Base-by-base conservation (phyloP, 2,797 vertebrate genomes). In the Cichlasoma orientale region DNA sequence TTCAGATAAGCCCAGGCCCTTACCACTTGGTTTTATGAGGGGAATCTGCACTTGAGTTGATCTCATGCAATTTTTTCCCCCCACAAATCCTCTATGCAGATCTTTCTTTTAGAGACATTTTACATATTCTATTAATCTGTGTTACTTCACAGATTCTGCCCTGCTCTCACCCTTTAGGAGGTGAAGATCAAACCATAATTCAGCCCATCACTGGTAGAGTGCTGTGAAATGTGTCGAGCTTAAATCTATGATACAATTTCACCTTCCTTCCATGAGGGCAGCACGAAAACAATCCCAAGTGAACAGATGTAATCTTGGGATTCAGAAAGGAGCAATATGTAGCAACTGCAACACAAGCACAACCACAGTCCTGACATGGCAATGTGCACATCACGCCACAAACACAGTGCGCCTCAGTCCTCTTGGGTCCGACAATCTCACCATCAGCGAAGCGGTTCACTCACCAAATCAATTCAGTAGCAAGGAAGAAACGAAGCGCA, bases 381-480 rank as follows among this genome's bases (percentile, higher is more conserved):
- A 74, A 72, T 29, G 77, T 58, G 76, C 76, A 69, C 55, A 58
- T 86, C 80, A 80, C 27, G 14, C 63, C 13, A 66, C 86, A 91
- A 89, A 90, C 86, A 78, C 74, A 86, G 77, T 41, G 74, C 3
- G 55, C 79, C 44, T 84, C 76, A 74, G 82, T 88, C 87, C 92
- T 92, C 88, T 56, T 29, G 83, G 86, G 87, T 69, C 87, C 14
- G 33, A 58, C 86, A 89, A 92, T 92, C 92, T 92, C 86, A 83
- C 82, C 88, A 92, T 92, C 91, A 89, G 88, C 70, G 79, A 89
- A 84, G 80, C 84, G 68, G 77, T 86, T 88, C 83, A 88, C 82
- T 91, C 85, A 18, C 87, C 86, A 81, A 93, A 93, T 92, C 90
- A 92, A 91, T 92, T 91, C 90, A 85, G 85, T 58, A 21, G 83